Percentiles rank a stretch among this genome's conserved stretches.
phyloP scores from a whole-genome alignment of 2,888 invertebrate genomes.

The Aphidoletes aphidimyza region DNA sequence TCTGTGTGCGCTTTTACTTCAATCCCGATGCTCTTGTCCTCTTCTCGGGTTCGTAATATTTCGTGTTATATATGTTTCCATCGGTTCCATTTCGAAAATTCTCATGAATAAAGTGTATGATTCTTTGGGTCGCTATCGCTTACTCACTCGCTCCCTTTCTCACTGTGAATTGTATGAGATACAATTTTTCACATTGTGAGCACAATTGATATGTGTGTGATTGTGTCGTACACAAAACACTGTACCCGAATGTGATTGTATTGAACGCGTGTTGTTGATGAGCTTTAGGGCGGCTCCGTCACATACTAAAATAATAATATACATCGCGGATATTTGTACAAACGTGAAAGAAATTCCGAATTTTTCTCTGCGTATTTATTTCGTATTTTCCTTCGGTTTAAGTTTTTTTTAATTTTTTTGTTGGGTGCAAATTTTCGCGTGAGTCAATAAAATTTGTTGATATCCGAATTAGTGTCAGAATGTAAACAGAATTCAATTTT shows the following conservation, averaged over 20 bases:
- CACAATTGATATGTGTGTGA: not conserved
- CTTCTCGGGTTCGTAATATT: no score
- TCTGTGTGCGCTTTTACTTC: not conserved
- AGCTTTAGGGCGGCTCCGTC: conserved; percentile 59
- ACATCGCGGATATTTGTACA: not conserved
- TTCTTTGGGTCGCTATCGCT: no score
- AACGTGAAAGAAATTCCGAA: not conserved
- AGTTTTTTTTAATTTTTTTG: not conserved
- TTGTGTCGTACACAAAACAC: not conserved
- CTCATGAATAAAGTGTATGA: no score
- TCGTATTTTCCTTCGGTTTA: not conserved
- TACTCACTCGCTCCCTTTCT: no score
- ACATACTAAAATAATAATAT: conserved; percentile 36
- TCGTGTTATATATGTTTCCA: no score
- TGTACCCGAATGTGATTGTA: not conserved
- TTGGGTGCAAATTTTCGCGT: no score
- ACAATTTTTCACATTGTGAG: not conserved
- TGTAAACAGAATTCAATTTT: no score
- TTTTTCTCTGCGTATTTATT: not conserved
- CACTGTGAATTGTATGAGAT: not conserved
- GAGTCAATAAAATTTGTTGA: no score
- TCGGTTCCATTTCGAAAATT: no score
- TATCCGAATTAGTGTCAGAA: no score
- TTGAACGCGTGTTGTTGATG: conserved; percentile 36
- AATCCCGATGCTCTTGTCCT: not conserved